Base-by-base conservation (phyloP, 2,888 invertebrate genomes). In the Brenthis hecate region DNA sequence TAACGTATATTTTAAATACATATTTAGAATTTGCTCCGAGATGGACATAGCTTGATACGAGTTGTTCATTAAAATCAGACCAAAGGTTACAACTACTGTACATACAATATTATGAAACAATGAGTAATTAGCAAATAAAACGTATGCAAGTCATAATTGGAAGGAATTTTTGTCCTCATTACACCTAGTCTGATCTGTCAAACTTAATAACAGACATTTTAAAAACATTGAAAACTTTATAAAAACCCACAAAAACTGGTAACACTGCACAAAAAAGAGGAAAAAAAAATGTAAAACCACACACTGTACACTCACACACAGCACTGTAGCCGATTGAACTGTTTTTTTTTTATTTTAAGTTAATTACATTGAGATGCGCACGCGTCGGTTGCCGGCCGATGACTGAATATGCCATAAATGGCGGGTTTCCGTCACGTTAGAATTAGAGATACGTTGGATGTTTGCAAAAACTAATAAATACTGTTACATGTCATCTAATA, bases 341-440 rank as follows among this genome's bases (percentile, higher is more conserved):
- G 8, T 51, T 13, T 43, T 53, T 14, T 54, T 62, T 14, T 53
- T 36, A 14, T 53, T 43, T 48, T 47, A 60, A 16, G 60, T 60
- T 28, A 58, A 36, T 3, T 43, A 23, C 3, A 2, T 13, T 13
- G 16, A 56, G n/a, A 43, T 65, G 65, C 61, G 54, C 57, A 54
- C 73, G 57, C 68, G 43, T 13, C 74, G 62, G 57, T n/a, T 32
- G 62, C 43, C 57, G 66, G 48, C 28, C 50, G 56, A 32, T 48
- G 63, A 74, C 74, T 74, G 72, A 54, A 58, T 73, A 70, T 69
- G 64, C 73, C 73, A 67, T 73, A 72, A 66, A 74, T 69, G 73
- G 74, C 32, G 11, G 28, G 61, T 69, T 74, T 73, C 72, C 73
- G 73, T 64, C 74, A 72, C 28, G 47, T 64, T 64, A 53, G 28